Evolutionary conservation across 1,140 invertebrate genomes (phyloP), one percentile per base, ranked within the genome.

Genomic region (Drosophila santomea): DNA sequence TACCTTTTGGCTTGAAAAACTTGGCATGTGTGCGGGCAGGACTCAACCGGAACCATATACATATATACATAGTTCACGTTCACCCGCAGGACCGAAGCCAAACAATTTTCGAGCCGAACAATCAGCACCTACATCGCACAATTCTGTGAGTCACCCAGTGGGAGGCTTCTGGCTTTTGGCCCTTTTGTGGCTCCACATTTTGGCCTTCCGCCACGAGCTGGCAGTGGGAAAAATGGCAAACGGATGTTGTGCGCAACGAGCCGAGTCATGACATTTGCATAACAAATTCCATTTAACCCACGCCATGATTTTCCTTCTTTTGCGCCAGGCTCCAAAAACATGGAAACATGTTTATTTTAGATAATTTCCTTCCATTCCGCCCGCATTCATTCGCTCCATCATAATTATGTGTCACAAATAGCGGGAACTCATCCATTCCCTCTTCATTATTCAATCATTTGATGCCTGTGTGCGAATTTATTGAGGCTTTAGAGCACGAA

Each of bases 171-270:
- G 20, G n/a, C 4, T 44, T 35, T n/a, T 45, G 32, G 15, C 25
- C 57, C 45, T 57, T 79, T 74, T 64, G 51, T 56, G 50, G 17
- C 66, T 38, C 48, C 36, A 17, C 55, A 50, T 62, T 58, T 55
- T 47, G 73, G 63, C 74, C 71, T 79, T 88, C 59, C 47, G 57
- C 39, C 52, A 20, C 39, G 48, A 68, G 61, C 78, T 67, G 78
- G 57, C 68, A 66, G 35, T 57, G 45, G 64, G 36, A 88, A 78
- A 82, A 78, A 71, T 78, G 59, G 52, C 45, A 72, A 82, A 52
- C 84, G 83, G 79, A 86, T 79, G 71, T 88, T 88, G 71, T 66
- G 79, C 83, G 61, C 83, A 83, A 88, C 79, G 71, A 89, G 80
- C 75, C 79, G 66, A 73, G 52, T 83, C 84, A 63, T 79, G 71